These are phyloP conservation scores for Notolepis coatsorum DNA, from an alignment of 2,797 vertebrate species.

Conservation along the genomic window DNA sequence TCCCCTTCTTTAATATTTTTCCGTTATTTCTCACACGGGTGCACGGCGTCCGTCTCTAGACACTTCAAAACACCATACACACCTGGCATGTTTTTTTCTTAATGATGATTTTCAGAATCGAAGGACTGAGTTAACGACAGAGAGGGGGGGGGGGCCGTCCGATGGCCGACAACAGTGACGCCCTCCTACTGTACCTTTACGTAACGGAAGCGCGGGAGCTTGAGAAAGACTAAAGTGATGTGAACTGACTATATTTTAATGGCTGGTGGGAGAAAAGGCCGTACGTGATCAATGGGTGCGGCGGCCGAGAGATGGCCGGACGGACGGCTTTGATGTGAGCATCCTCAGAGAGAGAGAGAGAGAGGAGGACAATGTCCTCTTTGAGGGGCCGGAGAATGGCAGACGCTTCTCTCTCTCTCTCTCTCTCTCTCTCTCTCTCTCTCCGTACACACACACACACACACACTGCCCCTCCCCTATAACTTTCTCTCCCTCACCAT, in stretches of 20 bases:
- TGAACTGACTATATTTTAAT: slow-evolving; percentile 88
- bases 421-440: slow-evolving; percentile 53
- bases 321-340: slow-evolving; percentile 85
- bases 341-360: slow-evolving; percentile 81
- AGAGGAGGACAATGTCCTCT: slow-evolving; percentile 83
- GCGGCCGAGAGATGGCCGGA: slow-evolving; percentile 83
- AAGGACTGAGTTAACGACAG: no score
- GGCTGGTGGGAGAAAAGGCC: slow-evolving; percentile 83
- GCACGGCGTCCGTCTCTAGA: neutral
- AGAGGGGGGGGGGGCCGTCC: no score
- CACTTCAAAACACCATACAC: slow-evolving; percentile 37
- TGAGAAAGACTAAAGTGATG: slow-evolving; percentile 86
- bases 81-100: no score
- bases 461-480: neutral
- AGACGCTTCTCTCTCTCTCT: slow-evolving; percentile 77
- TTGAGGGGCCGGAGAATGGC: slow-evolving; percentile 82
- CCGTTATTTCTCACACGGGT: no score
- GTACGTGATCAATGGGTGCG: slow-evolving; percentile 89
- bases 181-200: slow-evolving; percentile 69
- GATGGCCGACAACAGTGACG: no score
- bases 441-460: no score
- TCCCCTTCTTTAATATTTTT: no score
- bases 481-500: slow-evolving; percentile 20
- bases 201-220: slow-evolving; percentile 78
- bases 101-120: no score